A percentile compares a stretch with the other conserved stretches of the same genome.
These are phyloP conservation scores for Eurystomus gularis DNA, from an alignment of 2,113 vertebrate genomes.

Conservation along the genomic window DNA sequence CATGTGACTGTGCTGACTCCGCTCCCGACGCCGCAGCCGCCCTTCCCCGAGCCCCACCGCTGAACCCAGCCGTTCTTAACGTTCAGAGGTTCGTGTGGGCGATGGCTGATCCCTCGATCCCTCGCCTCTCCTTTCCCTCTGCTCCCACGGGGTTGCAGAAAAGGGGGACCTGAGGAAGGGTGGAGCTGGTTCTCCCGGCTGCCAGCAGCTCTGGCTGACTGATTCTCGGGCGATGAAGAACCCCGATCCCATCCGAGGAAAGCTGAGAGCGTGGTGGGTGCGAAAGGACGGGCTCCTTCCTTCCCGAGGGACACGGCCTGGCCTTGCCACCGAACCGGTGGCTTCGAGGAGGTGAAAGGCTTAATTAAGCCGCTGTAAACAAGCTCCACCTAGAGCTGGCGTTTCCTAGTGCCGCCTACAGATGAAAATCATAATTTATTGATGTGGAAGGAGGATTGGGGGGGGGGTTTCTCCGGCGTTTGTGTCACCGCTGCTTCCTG, in stretches of 20 bases:
- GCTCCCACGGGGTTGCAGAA: fast-evolving
- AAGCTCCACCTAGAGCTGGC: neutral
- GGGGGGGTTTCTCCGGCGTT: fast-evolving
- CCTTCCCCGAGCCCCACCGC: neutral
- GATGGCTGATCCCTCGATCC: fast-evolving
- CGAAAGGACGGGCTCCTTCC: neutral
- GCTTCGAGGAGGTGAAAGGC: neutral
- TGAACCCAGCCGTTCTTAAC: fast-evolving
- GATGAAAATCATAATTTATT: neutral
- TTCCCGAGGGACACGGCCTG: neutral
- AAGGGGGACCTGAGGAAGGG: neutral
- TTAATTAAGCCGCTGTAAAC: neutral
- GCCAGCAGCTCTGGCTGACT: neutral
- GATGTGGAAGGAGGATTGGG: neutral
- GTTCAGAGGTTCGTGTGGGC: neutral
- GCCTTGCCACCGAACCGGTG: fast-evolving
- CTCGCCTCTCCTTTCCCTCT: neutral
- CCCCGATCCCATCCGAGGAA: too few species aligned
- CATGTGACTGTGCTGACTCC: neutral
- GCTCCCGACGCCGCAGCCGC: too few species aligned
- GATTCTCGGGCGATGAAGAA: neutral
- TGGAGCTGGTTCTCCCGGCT: neutral
- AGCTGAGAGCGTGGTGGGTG: neutral
- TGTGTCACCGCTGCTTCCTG: fast-evolving
- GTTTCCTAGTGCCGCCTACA: neutral